Evolutionary conservation across 2,113 vertebrate genomes (phyloP).

Genomic region (Conger conger): DNA sequence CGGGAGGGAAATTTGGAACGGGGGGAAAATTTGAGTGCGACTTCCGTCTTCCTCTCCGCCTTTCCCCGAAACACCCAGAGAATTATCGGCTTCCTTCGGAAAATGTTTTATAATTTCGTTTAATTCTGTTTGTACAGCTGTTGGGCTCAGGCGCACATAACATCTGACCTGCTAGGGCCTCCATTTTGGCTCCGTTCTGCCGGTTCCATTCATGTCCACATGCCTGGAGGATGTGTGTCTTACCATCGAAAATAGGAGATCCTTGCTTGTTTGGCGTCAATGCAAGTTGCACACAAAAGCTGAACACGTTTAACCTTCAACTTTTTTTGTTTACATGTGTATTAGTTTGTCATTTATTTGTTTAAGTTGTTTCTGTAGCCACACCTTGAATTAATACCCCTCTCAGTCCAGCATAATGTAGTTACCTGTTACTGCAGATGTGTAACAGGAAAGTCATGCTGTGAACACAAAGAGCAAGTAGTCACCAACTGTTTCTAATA

Average conservation of each 20-base stretch:
- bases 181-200: conserved; percentile 19
- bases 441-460: too few relatives aligned
- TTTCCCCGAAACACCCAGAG: conserved; percentile 47
- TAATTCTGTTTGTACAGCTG: conserved; percentile 74
- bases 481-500: too few relatives aligned
- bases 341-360: too few relatives aligned
- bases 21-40: conserved; percentile 50
- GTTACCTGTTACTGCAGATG: too few relatives aligned
- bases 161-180: conserved; percentile 52
- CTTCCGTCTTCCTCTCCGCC: conserved; percentile 48
- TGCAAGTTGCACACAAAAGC: neutral
- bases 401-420: too few relatives aligned
- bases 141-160: conserved; percentile 48
- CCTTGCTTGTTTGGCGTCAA: neutral
- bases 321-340: too few relatives aligned
- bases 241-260: neutral
- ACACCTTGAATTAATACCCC: too few relatives aligned
- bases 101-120: conserved; percentile 69
- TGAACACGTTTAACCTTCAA: neutral
- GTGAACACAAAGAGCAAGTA: too few relatives aligned
- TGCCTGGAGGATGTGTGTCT: neutral
- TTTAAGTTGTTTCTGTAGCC: too few relatives aligned
- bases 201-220: conserved; percentile 10
- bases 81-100: conserved; percentile 69
- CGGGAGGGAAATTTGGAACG: conserved; percentile 53